Conservation (phyloP, 2,888 invertebrate species). For the Lasioglossum figueresi region DNA sequence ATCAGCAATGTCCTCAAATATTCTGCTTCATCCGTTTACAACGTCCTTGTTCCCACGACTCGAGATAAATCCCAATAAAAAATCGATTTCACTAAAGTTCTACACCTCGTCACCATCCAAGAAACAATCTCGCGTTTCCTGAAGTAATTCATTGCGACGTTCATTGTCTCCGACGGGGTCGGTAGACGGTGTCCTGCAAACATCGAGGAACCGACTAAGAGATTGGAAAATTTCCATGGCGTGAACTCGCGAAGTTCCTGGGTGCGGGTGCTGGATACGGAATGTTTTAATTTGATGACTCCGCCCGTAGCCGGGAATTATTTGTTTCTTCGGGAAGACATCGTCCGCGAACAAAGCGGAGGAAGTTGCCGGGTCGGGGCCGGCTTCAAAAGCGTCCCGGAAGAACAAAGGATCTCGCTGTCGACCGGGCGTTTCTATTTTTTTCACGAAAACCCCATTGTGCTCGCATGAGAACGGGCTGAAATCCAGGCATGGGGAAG, state of each 20-base stretch:
- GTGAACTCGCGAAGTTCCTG: not conserved
- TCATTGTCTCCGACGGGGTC: slow-evolving; percentile 28
- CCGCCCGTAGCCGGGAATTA: slow-evolving; percentile 23
- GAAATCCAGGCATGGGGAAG: slow-evolving; percentile 55
- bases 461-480: slow-evolving; percentile 50
- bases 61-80: not conserved
- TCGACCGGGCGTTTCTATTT: slow-evolving; percentile 58
- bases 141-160: not conserved
- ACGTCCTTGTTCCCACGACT: not conserved
- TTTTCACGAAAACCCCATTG: slow-evolving; percentile 62
- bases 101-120: not conserved
- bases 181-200: slow-evolving; percentile 23
- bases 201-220: slow-evolving; percentile 10
- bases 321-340: slow-evolving; percentile 36
- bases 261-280: slow-evolving; percentile 3
- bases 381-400: slow-evolving; percentile 52
- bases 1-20: too few relatives aligned
- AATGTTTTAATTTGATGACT: slow-evolving; percentile 50
- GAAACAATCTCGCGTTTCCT: not conserved
- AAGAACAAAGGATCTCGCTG: slow-evolving; percentile 62
- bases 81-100: not conserved
- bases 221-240: slow-evolving; percentile 43
- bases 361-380: slow-evolving; percentile 34
- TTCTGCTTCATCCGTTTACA: not conserved
- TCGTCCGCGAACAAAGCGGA: slow-evolving; percentile 31